These are phyloP conservation scores for Varanus komodoensis DNA, from an alignment of 2,113 vertebrate species.

Conservation along the genomic window DNA sequence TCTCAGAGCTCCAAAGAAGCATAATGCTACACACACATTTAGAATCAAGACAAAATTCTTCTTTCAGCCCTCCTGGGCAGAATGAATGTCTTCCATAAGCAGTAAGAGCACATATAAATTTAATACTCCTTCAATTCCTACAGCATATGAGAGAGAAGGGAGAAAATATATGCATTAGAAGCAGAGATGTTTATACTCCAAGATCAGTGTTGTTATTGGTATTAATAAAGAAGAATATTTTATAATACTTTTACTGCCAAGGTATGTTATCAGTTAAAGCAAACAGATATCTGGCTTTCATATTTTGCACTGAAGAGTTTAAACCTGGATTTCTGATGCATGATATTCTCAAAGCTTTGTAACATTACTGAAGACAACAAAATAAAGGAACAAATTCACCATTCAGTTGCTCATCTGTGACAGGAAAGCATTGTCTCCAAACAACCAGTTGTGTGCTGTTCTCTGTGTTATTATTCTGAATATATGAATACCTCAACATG, in stretches of 20 bases:
- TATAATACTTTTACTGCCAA: not conserved
- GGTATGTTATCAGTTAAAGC: not conserved
- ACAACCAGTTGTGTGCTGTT: not conserved
- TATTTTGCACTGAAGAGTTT: not conserved
- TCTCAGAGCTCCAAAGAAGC: slow-evolving; percentile 37
- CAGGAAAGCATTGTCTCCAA: not conserved
- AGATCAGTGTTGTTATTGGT: not conserved
- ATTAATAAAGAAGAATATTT: slow-evolving; percentile 8
- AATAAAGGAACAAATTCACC: not conserved
- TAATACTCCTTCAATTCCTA: not conserved
- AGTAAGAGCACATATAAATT: not conserved
- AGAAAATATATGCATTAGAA: not conserved
- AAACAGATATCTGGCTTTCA: not conserved
- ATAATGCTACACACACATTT: not conserved
- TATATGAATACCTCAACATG: too few relatives aligned
- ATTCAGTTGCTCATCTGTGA: not conserved
- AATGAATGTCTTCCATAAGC: slow-evolving; percentile 19
- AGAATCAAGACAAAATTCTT: not conserved
- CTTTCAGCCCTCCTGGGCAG: not conserved
- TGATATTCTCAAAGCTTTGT: not conserved
- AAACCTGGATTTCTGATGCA: not conserved
- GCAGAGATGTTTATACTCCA: not conserved
- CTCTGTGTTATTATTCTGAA: too few relatives aligned
- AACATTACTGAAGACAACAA: not conserved
- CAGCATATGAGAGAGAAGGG: fast-evolving